Conservation (phyloP, 2,888 invertebrate genomes). For the Lasioglossum figueresi region DNA sequence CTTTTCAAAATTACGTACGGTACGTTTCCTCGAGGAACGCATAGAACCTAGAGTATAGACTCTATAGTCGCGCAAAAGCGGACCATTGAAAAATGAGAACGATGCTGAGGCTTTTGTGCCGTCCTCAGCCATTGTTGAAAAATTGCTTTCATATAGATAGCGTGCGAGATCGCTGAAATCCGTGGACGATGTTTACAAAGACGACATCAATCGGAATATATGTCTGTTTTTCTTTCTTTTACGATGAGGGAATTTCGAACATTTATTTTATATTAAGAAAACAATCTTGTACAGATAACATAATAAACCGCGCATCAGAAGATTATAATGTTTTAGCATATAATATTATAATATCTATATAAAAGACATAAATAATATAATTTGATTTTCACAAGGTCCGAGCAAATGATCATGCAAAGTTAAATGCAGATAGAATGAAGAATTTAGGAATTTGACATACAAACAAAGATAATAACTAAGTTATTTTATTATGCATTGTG, state of each 20-base stretch:
- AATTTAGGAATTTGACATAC: background rate
- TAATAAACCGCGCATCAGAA: background rate
- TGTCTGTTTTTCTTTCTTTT: background rate
- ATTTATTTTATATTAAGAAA: background rate
- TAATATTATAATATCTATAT: background rate
- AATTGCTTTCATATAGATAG: slow-evolving; percentile 11
- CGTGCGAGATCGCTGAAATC: slow-evolving; percentile 1
- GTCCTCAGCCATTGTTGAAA: slow-evolving; percentile 14
- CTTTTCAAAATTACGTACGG: background rate
- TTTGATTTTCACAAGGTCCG: background rate
- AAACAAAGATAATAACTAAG: background rate
- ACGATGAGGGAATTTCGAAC: background rate
- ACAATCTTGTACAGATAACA: background rate
- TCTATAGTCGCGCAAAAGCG: background rate
- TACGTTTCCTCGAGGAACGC: background rate
- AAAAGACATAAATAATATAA: background rate
- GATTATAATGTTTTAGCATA: no score
- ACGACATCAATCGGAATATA: slow-evolving; percentile 4
- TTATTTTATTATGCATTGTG: background rate
- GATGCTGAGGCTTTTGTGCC: slow-evolving; percentile 8
- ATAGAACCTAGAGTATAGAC: background rate
- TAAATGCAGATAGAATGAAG: background rate
- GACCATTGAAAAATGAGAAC: slow-evolving; percentile 3
- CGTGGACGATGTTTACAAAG: background rate
- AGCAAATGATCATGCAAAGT: background rate